phyloP scores from a whole-genome alignment of 2,113 vertebrate genomes.

The Saccopteryx leptura region DNA sequence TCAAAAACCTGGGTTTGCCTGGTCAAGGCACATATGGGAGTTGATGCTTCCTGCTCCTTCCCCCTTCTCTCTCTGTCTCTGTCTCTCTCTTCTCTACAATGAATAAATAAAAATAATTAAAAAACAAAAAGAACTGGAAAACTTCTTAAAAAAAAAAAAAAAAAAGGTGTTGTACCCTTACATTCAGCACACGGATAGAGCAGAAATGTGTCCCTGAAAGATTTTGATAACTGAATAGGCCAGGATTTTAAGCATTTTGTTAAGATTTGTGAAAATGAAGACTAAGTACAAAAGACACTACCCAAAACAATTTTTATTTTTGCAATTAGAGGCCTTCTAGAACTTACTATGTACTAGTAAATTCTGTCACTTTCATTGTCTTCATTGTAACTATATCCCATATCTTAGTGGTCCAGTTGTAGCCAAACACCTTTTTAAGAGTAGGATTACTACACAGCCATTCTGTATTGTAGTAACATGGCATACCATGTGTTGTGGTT shows the following conservation, averaged over 20 bases:
- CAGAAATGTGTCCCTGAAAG: not conserved
- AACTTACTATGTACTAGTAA: not conserved
- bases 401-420: constrained; percentile 21
- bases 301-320: constrained; percentile 39
- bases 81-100: too few species aligned
- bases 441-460: not conserved
- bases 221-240: not conserved
- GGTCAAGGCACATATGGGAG: too few species aligned
- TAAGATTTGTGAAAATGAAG: constrained; percentile 49
- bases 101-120: too few species aligned
- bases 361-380: constrained; percentile 5
- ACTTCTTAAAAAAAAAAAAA: not conserved
- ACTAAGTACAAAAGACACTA: not conserved
- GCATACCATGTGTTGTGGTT: not conserved
- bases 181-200: not conserved
- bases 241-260: constrained; percentile 48
- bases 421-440: not conserved
- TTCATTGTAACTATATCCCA: not conserved
- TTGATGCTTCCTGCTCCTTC: too few species aligned
- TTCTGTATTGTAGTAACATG: not conserved
- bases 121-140: too few species aligned
- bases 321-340: constrained; percentile 6
- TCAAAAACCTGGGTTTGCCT: too few species aligned
- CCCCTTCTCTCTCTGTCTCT: too few species aligned
- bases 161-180: not conserved